phyloP scores from a whole-genome alignment of 2,888 invertebrate genomes.

The Physocephala rufipes region DNA sequence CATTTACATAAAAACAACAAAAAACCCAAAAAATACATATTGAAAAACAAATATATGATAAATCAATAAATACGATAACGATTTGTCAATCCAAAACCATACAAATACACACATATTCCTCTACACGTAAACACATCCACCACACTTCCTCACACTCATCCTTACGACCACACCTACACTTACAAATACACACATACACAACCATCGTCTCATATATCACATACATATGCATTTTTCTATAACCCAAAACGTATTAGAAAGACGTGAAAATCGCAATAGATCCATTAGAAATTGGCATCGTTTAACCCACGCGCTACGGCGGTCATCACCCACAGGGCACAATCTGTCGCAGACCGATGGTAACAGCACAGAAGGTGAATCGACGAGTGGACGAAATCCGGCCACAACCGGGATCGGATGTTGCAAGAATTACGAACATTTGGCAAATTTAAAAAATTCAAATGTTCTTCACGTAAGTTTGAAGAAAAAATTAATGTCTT shows the following conservation, averaged over 20 bases:
- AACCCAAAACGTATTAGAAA: slow-evolving; percentile 56
- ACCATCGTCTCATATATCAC: slow-evolving; percentile 10
- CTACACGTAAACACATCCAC: neutral
- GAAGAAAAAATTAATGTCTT: too few species aligned
- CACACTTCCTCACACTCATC: neutral
- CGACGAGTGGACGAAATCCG: slow-evolving; percentile 69
- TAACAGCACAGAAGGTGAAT: slow-evolving; percentile 77
- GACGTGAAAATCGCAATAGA: slow-evolving; percentile 66
- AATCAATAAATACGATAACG: neutral
- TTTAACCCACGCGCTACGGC: slow-evolving; percentile 67
- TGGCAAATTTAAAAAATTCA: slow-evolving; percentile 63
- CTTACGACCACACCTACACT: slow-evolving; percentile 38
- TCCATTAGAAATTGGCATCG: slow-evolving; percentile 67
- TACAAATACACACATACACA: slow-evolving; percentile 39
- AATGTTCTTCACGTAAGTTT: slow-evolving; percentile 62
- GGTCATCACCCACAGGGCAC: slow-evolving; percentile 79
- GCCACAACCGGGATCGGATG: slow-evolving; percentile 80
- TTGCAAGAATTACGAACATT: slow-evolving; percentile 82
- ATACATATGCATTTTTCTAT: slow-evolving; percentile 39
- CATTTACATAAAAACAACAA: slow-evolving; percentile 22
- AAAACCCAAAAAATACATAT: neutral
- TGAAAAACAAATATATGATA: neutral
- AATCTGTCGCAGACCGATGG: slow-evolving; percentile 90
- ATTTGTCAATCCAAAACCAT: slow-evolving; percentile 19
- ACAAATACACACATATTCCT: slow-evolving; percentile 9